Conservation (phyloP, 2,797 vertebrate genomes). For the Dendrocincla fuliginosa region DNA sequence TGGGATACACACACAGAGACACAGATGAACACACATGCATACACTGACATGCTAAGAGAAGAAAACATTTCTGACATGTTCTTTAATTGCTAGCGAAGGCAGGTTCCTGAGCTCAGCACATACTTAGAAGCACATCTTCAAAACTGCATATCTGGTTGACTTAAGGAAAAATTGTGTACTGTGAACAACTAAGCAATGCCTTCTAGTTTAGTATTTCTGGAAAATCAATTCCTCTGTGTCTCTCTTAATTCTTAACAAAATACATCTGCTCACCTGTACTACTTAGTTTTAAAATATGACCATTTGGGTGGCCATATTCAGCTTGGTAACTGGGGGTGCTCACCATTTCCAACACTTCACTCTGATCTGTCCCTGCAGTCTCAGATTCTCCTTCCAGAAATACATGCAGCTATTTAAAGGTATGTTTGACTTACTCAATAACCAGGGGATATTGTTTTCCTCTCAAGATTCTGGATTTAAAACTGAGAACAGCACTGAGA, state of each 20-base stretch:
- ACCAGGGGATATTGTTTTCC: not conserved
- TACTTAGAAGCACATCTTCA: not conserved
- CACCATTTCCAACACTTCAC: not conserved
- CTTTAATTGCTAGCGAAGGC: not conserved
- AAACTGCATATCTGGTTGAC: not conserved
- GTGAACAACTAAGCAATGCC: not conserved
- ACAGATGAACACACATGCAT: not conserved
- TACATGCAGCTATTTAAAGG: not conserved
- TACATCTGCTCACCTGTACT: not conserved
- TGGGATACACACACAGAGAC: not conserved
- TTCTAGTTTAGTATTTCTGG: not conserved
- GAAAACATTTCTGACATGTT: not conserved
- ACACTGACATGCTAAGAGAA: not conserved
- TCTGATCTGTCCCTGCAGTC: not conserved
- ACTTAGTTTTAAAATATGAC: not conserved
- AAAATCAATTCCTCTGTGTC: not conserved
- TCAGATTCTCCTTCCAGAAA: not conserved
- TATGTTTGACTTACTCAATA: not conserved
- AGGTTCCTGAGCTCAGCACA: not conserved
- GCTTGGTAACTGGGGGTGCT: not conserved
- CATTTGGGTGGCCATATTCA: not conserved
- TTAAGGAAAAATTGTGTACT: not conserved
- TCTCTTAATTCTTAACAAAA: not conserved
- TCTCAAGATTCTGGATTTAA: not conserved
- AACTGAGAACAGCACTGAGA: not conserved